Conservation (phyloP, 1,140 invertebrate species). For the Drosophila ananassae region DNA sequence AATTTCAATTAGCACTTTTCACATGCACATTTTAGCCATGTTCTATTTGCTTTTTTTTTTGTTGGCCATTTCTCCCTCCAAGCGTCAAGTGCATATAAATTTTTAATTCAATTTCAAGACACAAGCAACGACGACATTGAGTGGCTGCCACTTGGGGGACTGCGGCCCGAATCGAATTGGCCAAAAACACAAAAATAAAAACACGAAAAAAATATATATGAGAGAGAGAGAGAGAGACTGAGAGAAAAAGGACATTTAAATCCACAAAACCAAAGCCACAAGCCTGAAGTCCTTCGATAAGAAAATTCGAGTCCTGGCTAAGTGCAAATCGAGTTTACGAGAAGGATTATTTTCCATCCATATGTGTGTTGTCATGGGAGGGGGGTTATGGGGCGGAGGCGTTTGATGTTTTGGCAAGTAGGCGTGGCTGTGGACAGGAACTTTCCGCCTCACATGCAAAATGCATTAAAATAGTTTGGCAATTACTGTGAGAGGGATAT, state of each 20-base stretch:
- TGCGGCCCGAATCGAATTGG: conserved; percentile 28
- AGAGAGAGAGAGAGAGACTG: no score
- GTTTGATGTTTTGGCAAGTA: not conserved
- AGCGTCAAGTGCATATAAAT: conserved; percentile 36
- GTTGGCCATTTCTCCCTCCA: conserved; percentile 13
- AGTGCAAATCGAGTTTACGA: conserved; percentile 13
- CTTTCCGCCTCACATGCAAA: conserved; percentile 33
- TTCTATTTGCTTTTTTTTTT: conserved; percentile 10
- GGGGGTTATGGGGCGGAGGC: not conserved
- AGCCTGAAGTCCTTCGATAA: conserved; percentile 22
- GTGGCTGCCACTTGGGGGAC: conserved; percentile 33
- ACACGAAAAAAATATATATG: not conserved
- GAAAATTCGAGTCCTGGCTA: conserved; percentile 22
- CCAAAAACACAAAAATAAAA: not conserved
- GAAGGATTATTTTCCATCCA: conserved; percentile 12
- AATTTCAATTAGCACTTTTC: conserved; percentile 48
- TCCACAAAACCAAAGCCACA: conserved; percentile 2
- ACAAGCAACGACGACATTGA: conserved; percentile 17
- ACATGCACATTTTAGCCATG: not conserved
- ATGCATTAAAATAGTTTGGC: conserved; percentile 54
- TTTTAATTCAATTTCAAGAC: conserved; percentile 62
- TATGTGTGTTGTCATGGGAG: not conserved
- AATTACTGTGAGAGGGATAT: not conserved
- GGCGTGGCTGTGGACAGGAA: conserved; percentile 7
- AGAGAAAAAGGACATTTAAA: not conserved